Evolutionary conservation across 2,888 invertebrate species (phyloP).

Genomic region (Sceliomorpha sp.): DNA sequence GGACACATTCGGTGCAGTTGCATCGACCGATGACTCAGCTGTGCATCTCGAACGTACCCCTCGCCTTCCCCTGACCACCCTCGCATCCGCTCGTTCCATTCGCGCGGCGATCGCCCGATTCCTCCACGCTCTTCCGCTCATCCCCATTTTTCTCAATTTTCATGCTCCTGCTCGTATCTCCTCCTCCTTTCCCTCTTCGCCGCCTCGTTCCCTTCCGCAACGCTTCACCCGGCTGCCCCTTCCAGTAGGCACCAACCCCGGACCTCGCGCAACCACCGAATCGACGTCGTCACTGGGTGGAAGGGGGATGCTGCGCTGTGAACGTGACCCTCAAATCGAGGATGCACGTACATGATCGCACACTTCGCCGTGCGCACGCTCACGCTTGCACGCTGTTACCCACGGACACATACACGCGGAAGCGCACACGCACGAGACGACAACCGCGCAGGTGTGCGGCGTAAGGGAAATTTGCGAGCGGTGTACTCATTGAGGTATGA

Average conservation of each 20-base stretch:
- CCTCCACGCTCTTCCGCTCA: conserved; percentile 40
- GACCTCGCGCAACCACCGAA: conserved; percentile 79
- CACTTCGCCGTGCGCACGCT: conserved; percentile 8
- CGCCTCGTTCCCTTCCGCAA: too few relatives aligned
- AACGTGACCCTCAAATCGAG: conserved; percentile 80
- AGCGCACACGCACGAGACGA: too few relatives aligned
- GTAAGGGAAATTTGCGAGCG: too few relatives aligned
- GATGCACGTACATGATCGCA: conserved; percentile 61
- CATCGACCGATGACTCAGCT: conserved; percentile 76
- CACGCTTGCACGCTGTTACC: too few relatives aligned
- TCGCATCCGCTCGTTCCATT: conserved; percentile 11
- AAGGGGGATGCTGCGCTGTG: conserved; percentile 76
- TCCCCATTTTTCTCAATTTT: conserved; percentile 58
- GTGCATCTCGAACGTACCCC: conserved; percentile 61
- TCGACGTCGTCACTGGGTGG: conserved; percentile 65
- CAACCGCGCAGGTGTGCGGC: too few relatives aligned
- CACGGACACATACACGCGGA: too few relatives aligned
- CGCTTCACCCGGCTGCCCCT: conserved; percentile 37
- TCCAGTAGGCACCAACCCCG: conserved; percentile 67
- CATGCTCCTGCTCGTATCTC: conserved; percentile 29
- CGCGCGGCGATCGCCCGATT: conserved; percentile 35
- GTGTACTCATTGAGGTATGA: too few relatives aligned
- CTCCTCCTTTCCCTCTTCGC: conserved; percentile 9
- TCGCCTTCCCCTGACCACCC: conserved; percentile 17
- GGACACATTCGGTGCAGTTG: conserved; percentile 71